Evolutionary conservation across 2,888 invertebrate species (phyloP), one percentile per base, ranked within the genome.

Genomic region (Amphimallon solstitiale): DNA sequence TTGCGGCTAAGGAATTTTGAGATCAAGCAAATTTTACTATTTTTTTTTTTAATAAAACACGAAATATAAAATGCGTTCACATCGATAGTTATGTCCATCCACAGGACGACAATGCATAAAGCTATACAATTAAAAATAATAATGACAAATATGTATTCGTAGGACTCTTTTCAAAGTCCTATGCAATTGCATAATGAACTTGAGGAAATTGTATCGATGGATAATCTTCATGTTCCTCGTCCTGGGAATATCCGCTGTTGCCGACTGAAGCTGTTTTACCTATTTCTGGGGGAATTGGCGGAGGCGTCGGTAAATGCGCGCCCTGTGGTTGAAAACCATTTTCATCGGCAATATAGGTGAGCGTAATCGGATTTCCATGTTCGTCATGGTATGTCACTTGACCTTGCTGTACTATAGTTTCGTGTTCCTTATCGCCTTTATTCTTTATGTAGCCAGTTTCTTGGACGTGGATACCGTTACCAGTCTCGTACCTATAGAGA

Each of bases 231-330:
- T 43, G 52, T 6, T 10, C 49, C 14, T 29, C 19, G 23, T 23
- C 29, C 43, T 62, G 45, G 34, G 72, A 65, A 21, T 71, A 69
- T 9, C 67, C 67, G 34, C 69, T 70, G 62, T 71, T 87, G 34
- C 69, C 70, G 62, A 71, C 87, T n/a, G 88, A 88, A 68, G 90
- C 79, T 34, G 90, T 86, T 72, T 88, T 87, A 75, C 88, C 88
- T 70, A 92, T 91, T 74, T 89, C 92, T 46, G 87, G 84, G 1
- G 93, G 92, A 71, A 92, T 89, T 7, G 93, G 92, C n/a, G 92
- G 93, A 2, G 93, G 91, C 6, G 92, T 93, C 10, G 93, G 93
- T 46, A 93, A 83, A 80, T 93, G 92, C 51, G 88, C 90, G 37
- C 93, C 92, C 80, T 78, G 76, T 1, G 80, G 77, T 64, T 78